phyloP scores from a whole-genome alignment of 2,888 invertebrate species.

The Lordiphosa fenestrarum region DNA sequence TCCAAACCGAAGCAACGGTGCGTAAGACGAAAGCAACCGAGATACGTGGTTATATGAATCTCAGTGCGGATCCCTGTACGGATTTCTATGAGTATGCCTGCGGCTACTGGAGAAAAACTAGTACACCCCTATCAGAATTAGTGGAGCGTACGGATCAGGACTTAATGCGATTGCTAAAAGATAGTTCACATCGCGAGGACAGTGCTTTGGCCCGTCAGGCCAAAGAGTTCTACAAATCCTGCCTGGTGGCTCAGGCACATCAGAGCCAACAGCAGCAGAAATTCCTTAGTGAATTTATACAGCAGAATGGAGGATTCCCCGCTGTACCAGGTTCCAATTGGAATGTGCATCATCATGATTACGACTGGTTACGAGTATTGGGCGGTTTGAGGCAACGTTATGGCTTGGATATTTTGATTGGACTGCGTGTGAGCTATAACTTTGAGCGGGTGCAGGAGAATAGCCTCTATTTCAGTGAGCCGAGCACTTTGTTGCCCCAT shows the following conservation, averaged over 20 bases:
- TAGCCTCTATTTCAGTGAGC: slow-evolving; percentile 72
- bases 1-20: slow-evolving; percentile 57
- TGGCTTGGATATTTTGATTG: slow-evolving; percentile 76
- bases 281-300: slow-evolving; percentile 69
- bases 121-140: slow-evolving; percentile 38
- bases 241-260: slow-evolving; percentile 53
- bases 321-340: slow-evolving; percentile 73
- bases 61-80: slow-evolving; percentile 67
- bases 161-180: slow-evolving; percentile 58
- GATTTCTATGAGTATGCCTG: slow-evolving; percentile 79
- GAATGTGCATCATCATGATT: slow-evolving; percentile 62
- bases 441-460: slow-evolving; percentile 65
- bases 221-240: slow-evolving; percentile 77
- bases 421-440: slow-evolving; percentile 71
- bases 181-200: slow-evolving; percentile 57
- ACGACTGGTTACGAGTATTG: slow-evolving; percentile 71
- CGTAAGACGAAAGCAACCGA: slow-evolving; percentile 58
- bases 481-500: slow-evolving; percentile 66
- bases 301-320: slow-evolving; percentile 75
- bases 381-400: slow-evolving; percentile 60
- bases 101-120: slow-evolving; percentile 63
- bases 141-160: slow-evolving; percentile 53
- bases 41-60: slow-evolving; percentile 66
- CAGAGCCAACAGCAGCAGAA: slow-evolving; percentile 57
- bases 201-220: slow-evolving; percentile 60